Base-by-base conservation (phyloP, 2,888 invertebrate genomes). In the Sisyra terminalis region DNA sequence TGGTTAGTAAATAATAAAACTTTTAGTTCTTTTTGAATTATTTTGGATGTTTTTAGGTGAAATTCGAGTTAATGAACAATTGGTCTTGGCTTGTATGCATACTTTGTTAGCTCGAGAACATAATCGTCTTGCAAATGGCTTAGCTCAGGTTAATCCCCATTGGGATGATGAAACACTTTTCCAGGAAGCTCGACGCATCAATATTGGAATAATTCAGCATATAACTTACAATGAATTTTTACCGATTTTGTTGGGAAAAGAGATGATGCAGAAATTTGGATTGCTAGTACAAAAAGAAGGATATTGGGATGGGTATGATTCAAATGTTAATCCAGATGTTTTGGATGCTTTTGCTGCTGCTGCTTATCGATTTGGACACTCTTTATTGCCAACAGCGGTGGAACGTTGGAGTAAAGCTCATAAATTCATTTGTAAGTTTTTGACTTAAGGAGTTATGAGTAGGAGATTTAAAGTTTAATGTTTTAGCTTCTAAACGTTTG, bases 321-420 rank as follows among this genome's bases (percentile, higher is more conserved):
- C 73, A 1, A 78, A 73, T 47, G 80, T 90, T 1, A 90, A 92
- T 63, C 89, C 90, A 0, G 82, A 84, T 50, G 85, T 90, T 17
- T 77, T 90, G 48, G 88, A 85, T 46, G 82, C 87, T 3, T 90
- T 92, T 57, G 82, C 89, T n/a, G 75, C 89, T 10, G 90, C 90
- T 36, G 90, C 90, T 9, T 92, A 88, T 63, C 73, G 92, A 53
- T 90, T 92, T 52, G 92, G 90, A 1, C 92, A 92, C 58, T 90
- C 90, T 0, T 63, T 92, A 13, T 61, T 92, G 46, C 90, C 90
- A 8, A 89, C 89, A 2, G 86, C 87, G 16, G 83, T 90, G 3
- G 90, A 92, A 61, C 73, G 90, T 56, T 92, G 90, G 88, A 90
- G 89, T 43, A 92, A 90, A 65, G 88, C 87, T 16, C 90, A 92